A percentile compares a stretch with the other conserved stretches of the same genome.
Evolutionary conservation across 2,888 invertebrate genomes (phyloP).

Genomic region (Brachylomia viminalis): DNA sequence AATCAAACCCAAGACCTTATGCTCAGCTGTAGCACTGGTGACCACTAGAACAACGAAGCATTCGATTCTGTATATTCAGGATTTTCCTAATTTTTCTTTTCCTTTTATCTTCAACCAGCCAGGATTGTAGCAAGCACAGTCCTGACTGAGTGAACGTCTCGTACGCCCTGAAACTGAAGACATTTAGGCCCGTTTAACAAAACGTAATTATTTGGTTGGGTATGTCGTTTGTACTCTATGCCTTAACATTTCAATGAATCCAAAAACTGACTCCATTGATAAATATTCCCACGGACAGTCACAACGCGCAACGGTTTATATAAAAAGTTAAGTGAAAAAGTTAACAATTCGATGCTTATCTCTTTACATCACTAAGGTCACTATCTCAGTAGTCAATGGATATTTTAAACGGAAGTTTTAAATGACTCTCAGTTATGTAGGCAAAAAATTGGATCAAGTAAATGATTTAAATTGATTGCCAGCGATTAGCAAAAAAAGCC

Average conservation of each 20-base stretch:
- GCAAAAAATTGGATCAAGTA: constrained; percentile 26
- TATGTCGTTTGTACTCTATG: too few relatives aligned
- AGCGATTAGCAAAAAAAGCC: background rate
- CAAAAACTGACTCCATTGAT: constrained; percentile 25
- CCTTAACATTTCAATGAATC: background rate
- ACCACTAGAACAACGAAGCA: too few relatives aligned
- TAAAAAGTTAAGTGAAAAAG: constrained; percentile 63
- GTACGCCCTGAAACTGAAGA: too few relatives aligned
- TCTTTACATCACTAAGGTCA: constrained; percentile 3
- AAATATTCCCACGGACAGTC: constrained; percentile 26
- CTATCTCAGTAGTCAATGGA: constrained; percentile 20
- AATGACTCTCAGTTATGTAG: constrained; percentile 2
- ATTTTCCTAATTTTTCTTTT: too few relatives aligned
- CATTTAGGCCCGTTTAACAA: too few relatives aligned
- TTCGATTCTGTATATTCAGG: too few relatives aligned
- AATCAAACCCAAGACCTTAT: too few relatives aligned
- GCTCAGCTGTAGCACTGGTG: too few relatives aligned
- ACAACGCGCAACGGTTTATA: constrained; percentile 46
- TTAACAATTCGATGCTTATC: constrained; percentile 32
- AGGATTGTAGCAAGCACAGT: too few relatives aligned
- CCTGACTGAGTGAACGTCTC: too few relatives aligned
- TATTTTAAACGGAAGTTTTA: constrained; percentile 42
- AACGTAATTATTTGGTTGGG: too few relatives aligned
- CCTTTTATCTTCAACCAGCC: too few relatives aligned
- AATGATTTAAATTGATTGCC: constrained; percentile 14